Evolutionary conservation across 2,113 vertebrate genomes (phyloP).

Genomic region (Nycticryphes semicollaris): DNA sequence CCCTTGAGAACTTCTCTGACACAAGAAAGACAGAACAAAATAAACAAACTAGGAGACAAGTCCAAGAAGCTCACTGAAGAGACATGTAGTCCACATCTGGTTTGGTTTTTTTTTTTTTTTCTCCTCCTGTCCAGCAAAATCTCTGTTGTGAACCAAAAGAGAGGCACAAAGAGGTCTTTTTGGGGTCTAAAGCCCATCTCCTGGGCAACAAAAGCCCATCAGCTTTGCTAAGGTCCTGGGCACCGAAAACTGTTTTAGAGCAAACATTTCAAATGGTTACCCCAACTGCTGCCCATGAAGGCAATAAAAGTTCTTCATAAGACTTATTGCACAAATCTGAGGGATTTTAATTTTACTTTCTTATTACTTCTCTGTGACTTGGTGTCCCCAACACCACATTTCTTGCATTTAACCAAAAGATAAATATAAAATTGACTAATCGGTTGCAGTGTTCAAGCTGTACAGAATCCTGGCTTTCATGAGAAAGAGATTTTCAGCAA

Average conservation of each 20-base stretch:
- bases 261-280: neutral
- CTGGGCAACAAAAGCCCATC: neutral
- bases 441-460: neutral
- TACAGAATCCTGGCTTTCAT: neutral
- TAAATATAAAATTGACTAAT: neutral
- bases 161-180: neutral
- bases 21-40: slow-evolving; percentile 51
- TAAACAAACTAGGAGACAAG: neutral
- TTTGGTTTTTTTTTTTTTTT: neutral
- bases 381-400: neutral
- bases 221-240: neutral
- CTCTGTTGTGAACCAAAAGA: neutral
- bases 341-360: neutral
- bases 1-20: slow-evolving; percentile 36
- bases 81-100: neutral
- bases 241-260: neutral
- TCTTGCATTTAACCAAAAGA: neutral
- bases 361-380: neutral
- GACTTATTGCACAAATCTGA: neutral
- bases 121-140: neutral
- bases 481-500: neutral
- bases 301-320: neutral
- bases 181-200: neutral
- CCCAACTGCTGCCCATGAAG: neutral
- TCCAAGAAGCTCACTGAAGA: neutral